These are phyloP conservation scores for Apostichopus californicus DNA, from an alignment of 35 echinoderm and acorn worm species.

Conservation along the genomic window DNA sequence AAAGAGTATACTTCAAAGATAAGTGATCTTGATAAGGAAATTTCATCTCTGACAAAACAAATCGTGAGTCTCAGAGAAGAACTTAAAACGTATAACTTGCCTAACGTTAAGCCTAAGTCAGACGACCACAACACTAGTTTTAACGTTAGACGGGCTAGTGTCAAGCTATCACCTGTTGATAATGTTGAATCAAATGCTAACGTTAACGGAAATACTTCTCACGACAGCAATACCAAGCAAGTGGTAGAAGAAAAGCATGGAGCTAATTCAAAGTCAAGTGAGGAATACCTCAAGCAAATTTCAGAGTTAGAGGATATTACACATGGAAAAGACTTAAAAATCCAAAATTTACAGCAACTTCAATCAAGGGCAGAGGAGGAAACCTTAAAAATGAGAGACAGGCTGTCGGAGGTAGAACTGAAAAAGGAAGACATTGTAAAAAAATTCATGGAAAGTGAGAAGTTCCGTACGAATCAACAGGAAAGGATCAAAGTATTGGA, in stretches of 20 bases:
- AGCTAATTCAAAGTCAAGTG: not conserved
- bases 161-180: not conserved
- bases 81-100: constrained; percentile 4
- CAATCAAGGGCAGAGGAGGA: not conserved
- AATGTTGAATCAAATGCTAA: not conserved
- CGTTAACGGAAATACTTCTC: too few relatives aligned
- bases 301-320: constrained; percentile 20
- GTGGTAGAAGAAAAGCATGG: not conserved
- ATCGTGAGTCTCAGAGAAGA: constrained; percentile 43
- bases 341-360: not conserved
- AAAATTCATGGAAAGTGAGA: not conserved
- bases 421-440: not conserved
- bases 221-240: not conserved
- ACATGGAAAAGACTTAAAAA: not conserved
- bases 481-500: constrained; percentile 15
- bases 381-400: not conserved
- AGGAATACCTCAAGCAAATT: constrained; percentile 29
- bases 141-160: not conserved
- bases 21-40: not conserved
- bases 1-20: constrained; percentile 37
- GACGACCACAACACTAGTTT: not conserved
- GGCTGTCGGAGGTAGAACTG: not conserved
- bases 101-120: too few relatives aligned
- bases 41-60: constrained; percentile 7
- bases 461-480: not conserved